These are phyloP conservation scores for Lycaena phlaeas DNA, from an alignment of 2,888 invertebrate species.

Conservation along the genomic window DNA sequence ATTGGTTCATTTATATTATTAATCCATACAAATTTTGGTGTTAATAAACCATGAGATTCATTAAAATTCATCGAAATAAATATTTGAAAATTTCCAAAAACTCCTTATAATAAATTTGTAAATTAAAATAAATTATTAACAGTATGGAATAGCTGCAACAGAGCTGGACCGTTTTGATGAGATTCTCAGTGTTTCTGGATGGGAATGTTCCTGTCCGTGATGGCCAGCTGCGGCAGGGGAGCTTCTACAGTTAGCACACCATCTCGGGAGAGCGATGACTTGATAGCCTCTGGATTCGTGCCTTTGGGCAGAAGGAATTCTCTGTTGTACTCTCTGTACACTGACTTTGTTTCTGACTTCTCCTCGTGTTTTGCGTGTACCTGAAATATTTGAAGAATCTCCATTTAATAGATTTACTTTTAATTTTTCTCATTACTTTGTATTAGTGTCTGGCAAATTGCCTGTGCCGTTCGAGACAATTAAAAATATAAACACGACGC, in stretches of 20 bases:
- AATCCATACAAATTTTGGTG: slow-evolving; percentile 24
- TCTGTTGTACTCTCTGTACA: slow-evolving; percentile 98
- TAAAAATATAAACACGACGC: neutral
- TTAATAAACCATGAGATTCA: slow-evolving; percentile 61
- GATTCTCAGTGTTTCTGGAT: slow-evolving; percentile 75
- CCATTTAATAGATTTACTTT: neutral
- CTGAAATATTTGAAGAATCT: slow-evolving; percentile 63
- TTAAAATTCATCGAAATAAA: slow-evolving; percentile 53
- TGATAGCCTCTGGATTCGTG: slow-evolving; percentile 96
- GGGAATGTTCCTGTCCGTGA: slow-evolving; percentile 87
- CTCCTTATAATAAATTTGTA: slow-evolving; percentile 54
- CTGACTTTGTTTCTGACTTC: slow-evolving; percentile 95
- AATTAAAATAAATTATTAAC: slow-evolving; percentile 71
- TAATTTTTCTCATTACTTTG: neutral
- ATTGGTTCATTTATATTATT: slow-evolving; percentile 36
- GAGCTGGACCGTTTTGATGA: slow-evolving; percentile 29
- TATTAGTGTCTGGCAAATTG: neutral
- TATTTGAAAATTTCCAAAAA: slow-evolving; percentile 49
- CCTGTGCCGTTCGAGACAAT: neutral
- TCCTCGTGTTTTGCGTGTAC: slow-evolving; percentile 99
- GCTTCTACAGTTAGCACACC: slow-evolving; percentile 98
- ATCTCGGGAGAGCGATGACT: slow-evolving; percentile 95
- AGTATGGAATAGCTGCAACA: slow-evolving; percentile 66
- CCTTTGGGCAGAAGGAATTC: slow-evolving; percentile 98
- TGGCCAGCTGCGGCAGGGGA: slow-evolving; percentile 89